Evolutionary conservation across 2,888 invertebrate species (phyloP), one percentile per base, ranked within the genome.

Genomic region (Drosophila flavopinicola): DNA sequence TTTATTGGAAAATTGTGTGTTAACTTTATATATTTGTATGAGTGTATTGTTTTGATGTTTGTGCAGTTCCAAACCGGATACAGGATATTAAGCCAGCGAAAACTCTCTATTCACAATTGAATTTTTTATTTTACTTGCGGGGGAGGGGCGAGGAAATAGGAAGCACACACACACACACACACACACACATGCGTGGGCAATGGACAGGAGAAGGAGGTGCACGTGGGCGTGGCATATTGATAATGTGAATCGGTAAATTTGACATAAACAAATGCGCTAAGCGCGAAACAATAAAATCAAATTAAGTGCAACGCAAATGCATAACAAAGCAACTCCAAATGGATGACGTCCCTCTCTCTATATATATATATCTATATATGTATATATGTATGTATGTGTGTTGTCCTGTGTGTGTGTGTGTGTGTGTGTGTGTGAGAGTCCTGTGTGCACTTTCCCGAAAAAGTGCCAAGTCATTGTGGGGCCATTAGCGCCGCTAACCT

Each of bases 381-480:
- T 49, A 30, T 59, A 23, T 29, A 9, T 3, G 13, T 33, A 10
- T 45, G 44, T 41, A 6, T 33, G 25, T 45, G 33, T 42, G 17
- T 15, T 33, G 38, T 6, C 17, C 13, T 47, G 15, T 20, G n/a
- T n/a, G n/a, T n/a, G n/a, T n/a, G 49, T 15, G 39, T 17, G n/a
- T 11, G 13, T 35, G 41, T 39, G 3, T 23, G 41, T 39, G 6
- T 24, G 11, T 42, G 15, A 29, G 24, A n/a, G 20, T 20, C 20
- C 20, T 20, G 20, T 20, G 20, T 3, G 20, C 4, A 4, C 20
- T 25, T 42, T 39, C 27, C 25, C 20, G 9, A 25, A 58, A 79
- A 71, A 60, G 67, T 66, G 85, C 66, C 59, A 52, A 57, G 75
- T 87, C 87, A 87, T 83, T 78, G 78, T 83, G 85, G 83, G 70